Evolutionary conservation across 2,797 vertebrate genomes (phyloP).

Genomic region (Molossus alvarezi): DNA sequence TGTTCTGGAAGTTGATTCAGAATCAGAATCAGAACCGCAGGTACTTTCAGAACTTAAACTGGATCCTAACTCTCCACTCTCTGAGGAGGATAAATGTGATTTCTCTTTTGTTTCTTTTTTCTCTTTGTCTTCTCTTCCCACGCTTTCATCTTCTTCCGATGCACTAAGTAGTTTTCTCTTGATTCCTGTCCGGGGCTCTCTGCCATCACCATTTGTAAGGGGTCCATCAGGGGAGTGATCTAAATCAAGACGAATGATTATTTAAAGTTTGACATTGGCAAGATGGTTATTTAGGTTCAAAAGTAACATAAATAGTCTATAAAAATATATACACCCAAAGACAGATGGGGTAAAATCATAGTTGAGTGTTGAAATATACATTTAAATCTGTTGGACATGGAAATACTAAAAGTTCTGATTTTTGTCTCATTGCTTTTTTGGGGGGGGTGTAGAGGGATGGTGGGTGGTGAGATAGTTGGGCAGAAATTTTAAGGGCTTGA

Average conservation of each 20-base stretch:
- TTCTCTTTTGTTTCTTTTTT: conserved; percentile 89
- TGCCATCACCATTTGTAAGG: conserved; percentile 93
- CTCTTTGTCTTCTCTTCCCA: conserved; percentile 86
- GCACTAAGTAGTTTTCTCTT: conserved; percentile 90
- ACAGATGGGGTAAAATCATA: not conserved
- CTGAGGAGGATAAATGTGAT: conserved; percentile 91
- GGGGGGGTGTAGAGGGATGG: not conserved
- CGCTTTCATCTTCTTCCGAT: conserved; percentile 89
- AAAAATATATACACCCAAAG: conserved; percentile 33
- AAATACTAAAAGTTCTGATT: conserved; percentile 47
- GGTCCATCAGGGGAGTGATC: conserved; percentile 90
- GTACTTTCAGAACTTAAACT: conserved; percentile 91
- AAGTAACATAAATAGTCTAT: conserved; percentile 62
- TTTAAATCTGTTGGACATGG: conserved; percentile 21
- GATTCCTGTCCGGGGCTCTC: conserved; percentile 87
- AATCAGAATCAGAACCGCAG: conserved; percentile 90
- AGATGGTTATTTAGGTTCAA: conserved; percentile 47
- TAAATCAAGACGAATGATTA: conserved; percentile 86
- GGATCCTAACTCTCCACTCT: conserved; percentile 92
- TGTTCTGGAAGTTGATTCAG: conserved; percentile 92
- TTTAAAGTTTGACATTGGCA: conserved; percentile 64
- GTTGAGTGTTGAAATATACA: not conserved
- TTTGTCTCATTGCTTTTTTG: not conserved
- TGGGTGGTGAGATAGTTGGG: not conserved
- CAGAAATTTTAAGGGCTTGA: conserved; percentile 59